Percentiles rank a stretch among this genome's conserved stretches.
phyloP scores from a whole-genome alignment of 2,888 invertebrate genomes.

The Harpagoxenus sublaevis region DNA sequence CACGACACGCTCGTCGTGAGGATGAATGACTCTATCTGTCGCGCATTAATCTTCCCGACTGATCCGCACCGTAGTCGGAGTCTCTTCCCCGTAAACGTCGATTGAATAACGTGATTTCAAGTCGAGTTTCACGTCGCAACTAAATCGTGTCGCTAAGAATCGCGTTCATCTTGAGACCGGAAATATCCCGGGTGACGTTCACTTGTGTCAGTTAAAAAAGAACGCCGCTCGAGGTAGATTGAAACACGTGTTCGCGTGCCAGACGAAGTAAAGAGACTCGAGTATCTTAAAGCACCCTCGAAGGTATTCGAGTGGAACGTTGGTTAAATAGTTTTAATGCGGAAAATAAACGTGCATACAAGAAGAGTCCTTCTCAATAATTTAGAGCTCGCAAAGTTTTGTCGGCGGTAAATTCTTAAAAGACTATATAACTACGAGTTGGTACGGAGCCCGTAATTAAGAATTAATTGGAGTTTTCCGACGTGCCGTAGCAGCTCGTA shows the following conservation, averaged over 20 bases:
- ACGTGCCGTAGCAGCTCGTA: conserved; percentile 49
- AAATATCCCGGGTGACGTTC: conserved; percentile 63
- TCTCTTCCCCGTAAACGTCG: conserved; percentile 65
- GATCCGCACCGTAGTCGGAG: conserved; percentile 71
- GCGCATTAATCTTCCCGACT: conserved; percentile 82
- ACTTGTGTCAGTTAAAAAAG: conserved; percentile 45
- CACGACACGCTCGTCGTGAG: conserved; percentile 71
- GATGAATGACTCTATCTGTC: conserved; percentile 80
- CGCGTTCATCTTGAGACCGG: conserved; percentile 45
- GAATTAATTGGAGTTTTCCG: conserved; percentile 70
- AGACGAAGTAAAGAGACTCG: not conserved
- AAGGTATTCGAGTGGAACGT: conserved; percentile 11
- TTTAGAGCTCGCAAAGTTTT: conserved; percentile 28
- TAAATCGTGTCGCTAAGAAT: not conserved
- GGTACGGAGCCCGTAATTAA: conserved; percentile 61
- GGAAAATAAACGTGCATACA: not conserved
- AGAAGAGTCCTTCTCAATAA: conserved; percentile 35
- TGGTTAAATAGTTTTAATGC: conserved; percentile 42
- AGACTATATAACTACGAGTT: conserved; percentile 30
- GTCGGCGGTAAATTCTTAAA: conserved; percentile 37
- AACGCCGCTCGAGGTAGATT: conserved; percentile 54
- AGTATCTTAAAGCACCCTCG: not conserved
- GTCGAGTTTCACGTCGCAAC: conserved; percentile 27
- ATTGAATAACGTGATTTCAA: conserved; percentile 63
- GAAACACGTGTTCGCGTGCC: conserved; percentile 59